Conservation (phyloP, 2,888 invertebrate species). For the Hypena proboscidalis region DNA sequence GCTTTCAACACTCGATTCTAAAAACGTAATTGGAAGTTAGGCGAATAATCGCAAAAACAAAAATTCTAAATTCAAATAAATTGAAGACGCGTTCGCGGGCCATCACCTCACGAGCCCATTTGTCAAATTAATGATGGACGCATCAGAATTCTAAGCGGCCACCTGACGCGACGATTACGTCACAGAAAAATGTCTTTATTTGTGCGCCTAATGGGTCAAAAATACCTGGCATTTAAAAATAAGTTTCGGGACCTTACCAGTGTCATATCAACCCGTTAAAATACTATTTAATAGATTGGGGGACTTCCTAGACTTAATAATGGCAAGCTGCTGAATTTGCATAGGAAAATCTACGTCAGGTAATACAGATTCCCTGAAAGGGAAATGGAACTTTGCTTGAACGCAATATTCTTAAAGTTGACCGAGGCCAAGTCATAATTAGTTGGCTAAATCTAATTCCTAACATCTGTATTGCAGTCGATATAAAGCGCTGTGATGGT, state of each 20-base stretch:
- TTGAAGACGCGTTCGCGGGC: slow-evolving; percentile 52
- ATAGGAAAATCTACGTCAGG: too few relatives aligned
- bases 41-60: slow-evolving; percentile 53
- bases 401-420: too few relatives aligned
- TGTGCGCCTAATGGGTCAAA: slow-evolving; percentile 1
- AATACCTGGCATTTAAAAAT: too few relatives aligned
- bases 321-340: too few relatives aligned
- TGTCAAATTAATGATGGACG: slow-evolving; percentile 79
- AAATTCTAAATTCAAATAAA: slow-evolving; percentile 57
- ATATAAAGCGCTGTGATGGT: slow-evolving; percentile 59
- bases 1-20: slow-evolving; percentile 44
- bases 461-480: slow-evolving; percentile 58
- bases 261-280: too few relatives aligned
- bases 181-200: slow-evolving; percentile 45
- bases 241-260: too few relatives aligned
- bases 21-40: slow-evolving; percentile 49
- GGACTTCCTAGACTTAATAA: too few relatives aligned
- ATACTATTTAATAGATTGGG: too few relatives aligned
- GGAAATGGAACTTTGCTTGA: too few relatives aligned
- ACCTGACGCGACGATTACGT: slow-evolving; percentile 48
- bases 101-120: slow-evolving; percentile 62
- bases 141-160: slow-evolving; percentile 69
- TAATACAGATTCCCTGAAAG: too few relatives aligned
- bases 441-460: slow-evolving; percentile 26
- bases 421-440: slow-evolving; percentile 5